Percentiles rank a stretch among this genome's conserved stretches.
Evolutionary conservation across 2,113 vertebrate species (phyloP).

Genomic region (Mastomys natalensis): DNA sequence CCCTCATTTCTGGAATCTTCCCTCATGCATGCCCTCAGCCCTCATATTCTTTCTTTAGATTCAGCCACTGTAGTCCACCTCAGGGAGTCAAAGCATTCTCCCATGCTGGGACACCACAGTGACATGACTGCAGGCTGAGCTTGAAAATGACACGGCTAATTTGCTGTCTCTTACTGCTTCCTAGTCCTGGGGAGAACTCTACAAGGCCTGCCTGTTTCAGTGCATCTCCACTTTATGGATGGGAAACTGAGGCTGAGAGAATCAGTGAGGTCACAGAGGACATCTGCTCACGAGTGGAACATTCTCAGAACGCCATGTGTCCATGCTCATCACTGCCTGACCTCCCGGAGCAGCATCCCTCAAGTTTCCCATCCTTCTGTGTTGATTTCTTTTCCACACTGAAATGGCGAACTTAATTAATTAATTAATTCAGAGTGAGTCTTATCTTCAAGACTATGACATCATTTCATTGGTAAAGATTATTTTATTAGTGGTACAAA

Average conservation of each 20-base stretch:
- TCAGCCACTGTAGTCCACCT: background rate
- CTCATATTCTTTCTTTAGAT: background rate
- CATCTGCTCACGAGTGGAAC: too few relatives aligned
- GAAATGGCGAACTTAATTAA: background rate
- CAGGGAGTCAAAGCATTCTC: background rate
- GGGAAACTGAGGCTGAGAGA: background rate
- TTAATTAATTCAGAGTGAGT: background rate
- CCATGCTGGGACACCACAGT: too few relatives aligned
- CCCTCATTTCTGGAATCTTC: background rate
- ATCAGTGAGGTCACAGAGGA: background rate
- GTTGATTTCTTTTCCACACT: background rate
- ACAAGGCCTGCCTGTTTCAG: too few relatives aligned
- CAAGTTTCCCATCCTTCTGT: background rate
- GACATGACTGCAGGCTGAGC: too few relatives aligned
- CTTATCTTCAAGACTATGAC: background rate
- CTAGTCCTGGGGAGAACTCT: background rate
- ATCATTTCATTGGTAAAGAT: background rate
- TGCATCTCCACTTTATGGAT: background rate
- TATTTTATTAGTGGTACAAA: background rate
- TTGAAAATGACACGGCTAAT: background rate
- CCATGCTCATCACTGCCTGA: background rate
- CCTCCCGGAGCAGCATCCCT: background rate
- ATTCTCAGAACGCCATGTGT: background rate
- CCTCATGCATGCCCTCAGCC: background rate
- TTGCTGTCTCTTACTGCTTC: background rate